Conservation (phyloP, 1,140 invertebrate species). For the Tetranychus urticae region DNA sequence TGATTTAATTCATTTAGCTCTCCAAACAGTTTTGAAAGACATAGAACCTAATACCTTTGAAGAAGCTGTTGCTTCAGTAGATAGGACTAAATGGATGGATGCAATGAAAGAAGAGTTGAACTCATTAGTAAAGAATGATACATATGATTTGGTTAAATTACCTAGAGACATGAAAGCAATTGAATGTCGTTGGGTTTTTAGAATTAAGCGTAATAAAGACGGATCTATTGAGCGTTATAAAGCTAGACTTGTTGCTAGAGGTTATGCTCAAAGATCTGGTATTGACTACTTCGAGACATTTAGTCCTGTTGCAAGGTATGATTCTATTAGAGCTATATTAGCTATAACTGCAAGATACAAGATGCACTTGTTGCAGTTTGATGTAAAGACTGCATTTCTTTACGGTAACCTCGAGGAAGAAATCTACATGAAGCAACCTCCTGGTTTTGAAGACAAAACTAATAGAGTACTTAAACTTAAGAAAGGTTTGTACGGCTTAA, state of each 20-base stretch:
- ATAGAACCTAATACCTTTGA: constrained; percentile 1
- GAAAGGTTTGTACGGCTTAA: no score
- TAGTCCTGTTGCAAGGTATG: constrained; percentile 1
- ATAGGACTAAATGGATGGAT: constrained; percentile 2
- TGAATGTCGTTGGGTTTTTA: constrained; percentile 7
- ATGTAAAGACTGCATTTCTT: constrained; percentile 9
- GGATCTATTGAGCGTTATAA: constrained; percentile 1
- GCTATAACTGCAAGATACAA: neutral
- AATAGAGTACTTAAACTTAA: constrained; percentile 13
- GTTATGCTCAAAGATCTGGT: neutral
- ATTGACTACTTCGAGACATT: constrained; percentile 5
- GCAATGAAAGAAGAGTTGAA: constrained; percentile 5
- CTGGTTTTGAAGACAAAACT: neutral
- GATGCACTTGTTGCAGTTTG: neutral
- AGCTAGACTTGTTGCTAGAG: constrained; percentile 5
- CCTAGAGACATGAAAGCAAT: neutral
- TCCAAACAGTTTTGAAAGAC: neutral
- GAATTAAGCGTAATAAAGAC: constrained; percentile 2
- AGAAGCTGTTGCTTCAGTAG: constrained; percentile 3
- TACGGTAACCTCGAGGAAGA: constrained; percentile 3
- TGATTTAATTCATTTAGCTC: neutral
- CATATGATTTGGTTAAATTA: neutral
- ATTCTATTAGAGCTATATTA: neutral
- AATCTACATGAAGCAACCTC: constrained; percentile 2
- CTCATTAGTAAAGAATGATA: constrained; percentile 1